Percentiles rank a stretch among this genome's conserved stretches.
Evolutionary conservation across 2,113 vertebrate genomes (phyloP).

Genomic region (Lepus europaeus): DNA sequence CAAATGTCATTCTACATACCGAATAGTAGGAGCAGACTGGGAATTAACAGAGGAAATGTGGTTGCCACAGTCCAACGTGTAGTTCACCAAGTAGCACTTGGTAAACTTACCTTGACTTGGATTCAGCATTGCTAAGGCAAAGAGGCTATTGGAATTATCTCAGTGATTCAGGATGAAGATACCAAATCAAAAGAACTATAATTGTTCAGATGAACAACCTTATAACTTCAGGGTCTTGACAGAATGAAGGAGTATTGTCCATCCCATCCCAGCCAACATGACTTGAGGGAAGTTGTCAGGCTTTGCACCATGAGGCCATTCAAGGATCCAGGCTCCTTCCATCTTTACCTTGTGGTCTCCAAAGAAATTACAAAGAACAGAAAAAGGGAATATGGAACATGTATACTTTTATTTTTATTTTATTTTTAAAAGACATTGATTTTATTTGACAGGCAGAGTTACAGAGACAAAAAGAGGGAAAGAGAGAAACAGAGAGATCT

Average conservation of each 20-base stretch:
- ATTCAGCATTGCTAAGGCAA: background rate
- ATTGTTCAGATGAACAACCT: background rate
- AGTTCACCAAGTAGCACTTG: background rate
- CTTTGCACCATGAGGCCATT: background rate
- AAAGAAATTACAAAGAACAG: background rate
- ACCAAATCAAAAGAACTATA: background rate
- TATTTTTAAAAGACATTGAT: too few species aligned
- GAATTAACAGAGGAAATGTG: background rate
- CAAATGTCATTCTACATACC: background rate
- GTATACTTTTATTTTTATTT: too few species aligned
- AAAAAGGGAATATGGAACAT: background rate
- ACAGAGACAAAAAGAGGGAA: too few species aligned
- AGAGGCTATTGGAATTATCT: constrained; percentile 38
- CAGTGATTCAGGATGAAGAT: background rate
- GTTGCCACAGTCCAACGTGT: background rate
- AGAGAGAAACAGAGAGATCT: too few species aligned
- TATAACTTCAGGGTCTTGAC: background rate
- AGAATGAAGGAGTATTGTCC: background rate
- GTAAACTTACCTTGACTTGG: background rate
- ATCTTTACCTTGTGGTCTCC: background rate
- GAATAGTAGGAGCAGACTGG: background rate
- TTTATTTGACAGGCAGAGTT: too few species aligned
- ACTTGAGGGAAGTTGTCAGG: background rate
- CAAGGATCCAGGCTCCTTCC: background rate
- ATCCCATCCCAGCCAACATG: background rate